phyloP scores from a whole-genome alignment of 2,113 vertebrate genomes.

The Forbesichthys papilliferus region DNA sequence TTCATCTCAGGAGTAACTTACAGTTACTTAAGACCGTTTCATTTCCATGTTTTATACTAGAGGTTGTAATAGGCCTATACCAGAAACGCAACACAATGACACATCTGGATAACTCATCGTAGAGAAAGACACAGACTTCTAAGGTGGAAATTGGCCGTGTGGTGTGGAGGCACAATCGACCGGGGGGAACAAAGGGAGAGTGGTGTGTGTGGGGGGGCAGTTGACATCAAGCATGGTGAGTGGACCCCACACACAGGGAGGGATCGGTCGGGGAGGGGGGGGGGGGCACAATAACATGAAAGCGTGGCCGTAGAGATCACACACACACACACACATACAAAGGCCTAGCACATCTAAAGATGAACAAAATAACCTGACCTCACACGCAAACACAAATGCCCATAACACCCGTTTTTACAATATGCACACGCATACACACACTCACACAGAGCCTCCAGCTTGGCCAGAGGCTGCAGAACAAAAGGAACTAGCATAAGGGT shows the following conservation, averaged over 20 bases:
- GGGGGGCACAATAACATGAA: conserved; percentile 76
- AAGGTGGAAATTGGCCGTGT: neutral
- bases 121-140: neutral
- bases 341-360: conserved; percentile 68
- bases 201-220: conserved; percentile 22
- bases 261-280: neutral
- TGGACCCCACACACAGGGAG: conserved; percentile 32
- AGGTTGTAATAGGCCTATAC: too few relatives aligned
- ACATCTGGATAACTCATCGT: too few relatives aligned
- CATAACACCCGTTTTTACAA: neutral
- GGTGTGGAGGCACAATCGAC: neutral
- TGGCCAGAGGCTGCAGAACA: conserved; percentile 48
- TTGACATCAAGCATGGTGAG: conserved; percentile 61
- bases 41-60: too few relatives aligned
- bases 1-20: too few relatives aligned
- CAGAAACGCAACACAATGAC: too few relatives aligned
- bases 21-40: too few relatives aligned
- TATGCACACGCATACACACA: conserved; percentile 9
- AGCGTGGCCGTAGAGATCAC: conserved; percentile 71
- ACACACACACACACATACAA: neutral
- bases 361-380: conserved; percentile 70
- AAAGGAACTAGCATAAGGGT: conserved; percentile 29
- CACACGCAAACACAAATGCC: conserved; percentile 16
- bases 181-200: conserved; percentile 17
- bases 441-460: conserved; percentile 10